These are phyloP conservation scores for Lophotriccus pileatus DNA, from an alignment of 2,797 vertebrate genomes.

Conservation along the genomic window DNA sequence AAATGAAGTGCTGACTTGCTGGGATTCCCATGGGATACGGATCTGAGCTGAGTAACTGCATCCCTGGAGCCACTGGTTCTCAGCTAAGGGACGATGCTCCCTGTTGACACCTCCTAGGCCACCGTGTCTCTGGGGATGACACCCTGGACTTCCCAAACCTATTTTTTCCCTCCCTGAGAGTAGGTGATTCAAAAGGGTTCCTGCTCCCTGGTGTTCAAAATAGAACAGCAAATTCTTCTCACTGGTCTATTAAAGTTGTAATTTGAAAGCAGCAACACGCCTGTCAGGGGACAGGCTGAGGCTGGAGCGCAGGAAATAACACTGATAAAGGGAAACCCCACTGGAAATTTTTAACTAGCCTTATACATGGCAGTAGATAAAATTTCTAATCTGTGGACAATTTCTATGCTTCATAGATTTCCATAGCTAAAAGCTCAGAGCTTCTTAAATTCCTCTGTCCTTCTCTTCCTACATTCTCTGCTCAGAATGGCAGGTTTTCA, in stretches of 20 bases:
- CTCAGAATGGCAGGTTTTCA: neutral
- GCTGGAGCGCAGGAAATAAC: neutral
- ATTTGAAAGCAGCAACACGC: neutral
- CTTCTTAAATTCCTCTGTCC: neutral
- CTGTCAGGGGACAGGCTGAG: neutral
- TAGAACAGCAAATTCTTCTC: neutral
- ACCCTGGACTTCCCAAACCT: neutral
- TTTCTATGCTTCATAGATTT: neutral
- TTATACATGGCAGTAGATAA: constrained; percentile 10
- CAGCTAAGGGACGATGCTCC: neutral
- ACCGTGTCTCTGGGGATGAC: neutral
- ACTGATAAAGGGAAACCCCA: neutral
- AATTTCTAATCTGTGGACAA: neutral
- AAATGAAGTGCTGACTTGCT: neutral
- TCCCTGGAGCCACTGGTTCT: rapidly evolving
- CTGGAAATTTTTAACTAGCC: constrained; percentile 30
- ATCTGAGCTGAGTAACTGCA: neutral
- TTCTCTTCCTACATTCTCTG: neutral
- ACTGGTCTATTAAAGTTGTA: neutral
- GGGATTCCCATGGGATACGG: neutral
- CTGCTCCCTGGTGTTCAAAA: neutral
- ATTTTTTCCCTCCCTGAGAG: neutral
- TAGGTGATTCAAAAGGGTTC: neutral
- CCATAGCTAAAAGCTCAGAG: neutral
- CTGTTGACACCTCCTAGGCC: neutral